These are phyloP conservation scores for Himalopsyche kuldschensis DNA, from an alignment of 2,888 invertebrate genomes.

Conservation along the genomic window DNA sequence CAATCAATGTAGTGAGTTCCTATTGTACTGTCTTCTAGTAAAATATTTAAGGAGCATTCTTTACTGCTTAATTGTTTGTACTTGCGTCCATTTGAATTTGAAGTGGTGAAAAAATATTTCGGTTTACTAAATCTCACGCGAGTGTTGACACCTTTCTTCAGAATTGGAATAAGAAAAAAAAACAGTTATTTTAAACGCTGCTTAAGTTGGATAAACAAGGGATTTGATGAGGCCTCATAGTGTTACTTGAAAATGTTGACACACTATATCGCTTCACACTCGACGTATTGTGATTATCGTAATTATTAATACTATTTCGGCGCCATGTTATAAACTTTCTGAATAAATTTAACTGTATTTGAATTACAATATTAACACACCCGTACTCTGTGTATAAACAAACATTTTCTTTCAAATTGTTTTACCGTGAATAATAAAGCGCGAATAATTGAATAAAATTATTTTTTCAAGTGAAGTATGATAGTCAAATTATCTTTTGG, in stretches of 20 bases:
- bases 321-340: neutral
- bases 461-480: no score
- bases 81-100: no score
- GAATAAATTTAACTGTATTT: neutral
- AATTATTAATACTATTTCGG: neutral
- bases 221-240: neutral
- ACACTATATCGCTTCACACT: neutral
- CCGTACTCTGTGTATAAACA: neutral
- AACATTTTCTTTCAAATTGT: no score
- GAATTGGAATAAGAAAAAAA: neutral
- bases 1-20: no score
- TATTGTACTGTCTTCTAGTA: no score
- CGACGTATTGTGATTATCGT: neutral
- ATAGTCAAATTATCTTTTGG: no score
- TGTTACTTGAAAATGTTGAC: neutral
- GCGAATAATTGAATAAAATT: no score
- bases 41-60: no score
- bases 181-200: neutral
- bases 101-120: neutral
- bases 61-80: no score
- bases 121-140: neutral
- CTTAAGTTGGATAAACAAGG: neutral
- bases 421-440: no score
- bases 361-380: neutral
- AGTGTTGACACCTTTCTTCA: neutral